Evolutionary conservation across 1,140 invertebrate genomes (phyloP).

Genomic region (Aphelinus atriplicis): DNA sequence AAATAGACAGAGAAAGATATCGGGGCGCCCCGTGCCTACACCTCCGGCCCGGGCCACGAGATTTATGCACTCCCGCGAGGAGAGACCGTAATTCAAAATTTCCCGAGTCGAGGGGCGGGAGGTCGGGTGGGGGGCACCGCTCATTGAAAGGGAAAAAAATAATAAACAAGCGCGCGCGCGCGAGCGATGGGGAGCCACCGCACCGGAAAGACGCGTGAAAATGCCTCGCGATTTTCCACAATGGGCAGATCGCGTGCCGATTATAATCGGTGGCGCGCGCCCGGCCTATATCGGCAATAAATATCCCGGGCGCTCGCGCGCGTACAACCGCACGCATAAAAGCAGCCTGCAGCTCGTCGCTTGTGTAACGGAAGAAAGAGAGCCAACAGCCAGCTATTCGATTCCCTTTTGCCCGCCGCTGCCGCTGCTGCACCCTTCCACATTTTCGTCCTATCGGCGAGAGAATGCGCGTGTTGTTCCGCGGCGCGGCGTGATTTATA

Average conservation of each 20-base stretch:
- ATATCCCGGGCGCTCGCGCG: slow-evolving; percentile 23
- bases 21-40: neutral
- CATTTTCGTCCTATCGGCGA: neutral
- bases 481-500: slow-evolving; percentile 24
- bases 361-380: neutral
- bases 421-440: neutral
- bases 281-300: slow-evolving; percentile 33
- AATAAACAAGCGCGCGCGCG: slow-evolving; percentile 1
- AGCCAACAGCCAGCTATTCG: slow-evolving; percentile 1
- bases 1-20: neutral
- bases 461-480: slow-evolving; percentile 1
- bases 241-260: slow-evolving; percentile 18
- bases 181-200: neutral
- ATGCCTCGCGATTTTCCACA: slow-evolving; percentile 38
- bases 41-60: neutral
- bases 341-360: neutral
- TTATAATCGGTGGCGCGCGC: slow-evolving; percentile 14
- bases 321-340: slow-evolving; percentile 27
- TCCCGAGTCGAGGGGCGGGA: neutral
- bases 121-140: neutral
- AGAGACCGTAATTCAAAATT: slow-evolving; percentile 39
- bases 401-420: slow-evolving; percentile 26
- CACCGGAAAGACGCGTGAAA: slow-evolving; percentile 29
- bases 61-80: slow-evolving; percentile 35
- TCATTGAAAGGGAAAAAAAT: slow-evolving; percentile 34